Evolutionary conservation across 2,888 invertebrate species (phyloP), one percentile per base, ranked within the genome.

Genomic region (Ferrisia virgata): DNA sequence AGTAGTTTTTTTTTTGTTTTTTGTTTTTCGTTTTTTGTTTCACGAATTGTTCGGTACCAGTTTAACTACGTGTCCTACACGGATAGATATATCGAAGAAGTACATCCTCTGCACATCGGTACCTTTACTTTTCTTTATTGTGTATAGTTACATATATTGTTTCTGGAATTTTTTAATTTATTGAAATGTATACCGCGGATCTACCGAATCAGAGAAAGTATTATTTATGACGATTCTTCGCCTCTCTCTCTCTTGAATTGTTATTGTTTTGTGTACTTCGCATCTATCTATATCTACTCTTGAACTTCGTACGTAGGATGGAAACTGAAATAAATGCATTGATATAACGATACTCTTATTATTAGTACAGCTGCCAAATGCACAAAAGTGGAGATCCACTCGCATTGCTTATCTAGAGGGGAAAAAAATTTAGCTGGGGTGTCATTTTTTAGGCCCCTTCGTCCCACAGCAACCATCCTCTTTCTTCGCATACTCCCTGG

Each of bases 161-260:
- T 72, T 33, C 33, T n/a, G 72, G 36, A 72, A 36, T 72, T 22
- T n/a, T 72, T 72, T 72, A 72, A 72, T 72, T 72, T 72, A 72
- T 72, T 31, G 33, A 72, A 72, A 72, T 72, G 8, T 72, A 33
- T 33, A 33, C 72, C 22, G 58, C n/a, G 11, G 11, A 0, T n/a
- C 33, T 64, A 13, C 40, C 18, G 47, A 18, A n/a, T 18, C 33
- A 33, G 72, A 72, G 72, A 72, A 72, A 72, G 72, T 33, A 72
- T 72, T 72, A 72, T 72, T 72, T 72, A 72, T 33, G 72, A 72
- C n/a, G 72, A 33, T n/a, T 72, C 28, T 72, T 22, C n/a, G n/a
- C n/a, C n/a, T n/a, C n/a, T 64, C 11, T 64, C 58, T 0, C 9
- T 64, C 4, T 4, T 28, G 3, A 64, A 64, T 64, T n/a, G 47